Evolutionary conservation across 2,888 invertebrate genomes (phyloP).

Genomic region (Elysia crispata): DNA sequence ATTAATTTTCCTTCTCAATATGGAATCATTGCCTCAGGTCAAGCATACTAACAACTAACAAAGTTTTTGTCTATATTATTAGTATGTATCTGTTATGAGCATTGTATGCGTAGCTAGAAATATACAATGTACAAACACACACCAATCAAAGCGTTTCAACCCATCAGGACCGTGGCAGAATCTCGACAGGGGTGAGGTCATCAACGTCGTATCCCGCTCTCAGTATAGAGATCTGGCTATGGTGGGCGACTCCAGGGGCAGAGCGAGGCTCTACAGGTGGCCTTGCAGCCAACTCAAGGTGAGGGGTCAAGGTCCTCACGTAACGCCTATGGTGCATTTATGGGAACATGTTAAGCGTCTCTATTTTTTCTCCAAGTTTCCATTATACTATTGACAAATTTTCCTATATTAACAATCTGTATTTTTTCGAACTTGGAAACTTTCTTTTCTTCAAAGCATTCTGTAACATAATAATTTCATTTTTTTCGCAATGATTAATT

Average conservation of each 20-base stretch:
- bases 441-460: background rate
- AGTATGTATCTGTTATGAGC: no score
- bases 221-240: conserved; percentile 86
- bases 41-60: no score
- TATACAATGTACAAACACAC: no score
- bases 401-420: background rate
- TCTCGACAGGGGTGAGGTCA: conserved; percentile 63
- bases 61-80: no score
- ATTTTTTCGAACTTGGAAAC: background rate
- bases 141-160: no score
- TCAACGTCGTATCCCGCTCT: conserved; percentile 65
- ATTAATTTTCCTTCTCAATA: no score
- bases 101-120: no score
- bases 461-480: background rate
- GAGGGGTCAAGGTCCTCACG: background rate
- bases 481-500: no score
- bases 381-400: background rate
- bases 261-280: conserved; percentile 90
- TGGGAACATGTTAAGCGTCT: no score
- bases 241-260: conserved; percentile 91
- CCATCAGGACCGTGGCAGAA: conserved; percentile 72
- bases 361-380: no score
- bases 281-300: conserved; percentile 78
- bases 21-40: no score
- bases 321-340: background rate